Conservation (phyloP, 2,888 invertebrate species). For the Trichogramma dendrolimi region DNA sequence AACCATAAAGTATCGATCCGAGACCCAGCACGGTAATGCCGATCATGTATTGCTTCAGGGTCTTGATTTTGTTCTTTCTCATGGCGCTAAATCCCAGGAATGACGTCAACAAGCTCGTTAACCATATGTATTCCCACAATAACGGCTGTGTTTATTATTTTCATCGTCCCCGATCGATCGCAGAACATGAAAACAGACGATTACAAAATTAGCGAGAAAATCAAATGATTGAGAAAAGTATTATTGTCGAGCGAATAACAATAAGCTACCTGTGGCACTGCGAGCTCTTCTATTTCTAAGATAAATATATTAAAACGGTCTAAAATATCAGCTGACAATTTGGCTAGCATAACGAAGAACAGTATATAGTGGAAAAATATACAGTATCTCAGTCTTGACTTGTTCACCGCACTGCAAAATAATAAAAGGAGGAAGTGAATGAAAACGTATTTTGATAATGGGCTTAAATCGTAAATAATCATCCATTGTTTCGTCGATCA, state of each 20-base stretch:
- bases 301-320: slow-evolving; percentile 91
- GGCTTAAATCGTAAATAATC: slow-evolving; percentile 9
- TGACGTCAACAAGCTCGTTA: slow-evolving; percentile 75
- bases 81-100: slow-evolving; percentile 83
- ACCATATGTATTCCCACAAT: slow-evolving; percentile 94
- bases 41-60: slow-evolving; percentile 75
- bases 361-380: slow-evolving; percentile 89
- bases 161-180: too few species aligned
- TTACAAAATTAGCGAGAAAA: too few species aligned
- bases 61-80: slow-evolving; percentile 74
- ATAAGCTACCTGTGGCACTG: slow-evolving; percentile 71
- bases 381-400: slow-evolving; percentile 90
- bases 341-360: slow-evolving; percentile 85
- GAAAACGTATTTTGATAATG: slow-evolving; percentile 13
- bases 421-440: slow-evolving; percentile 24
- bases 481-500: neutral
- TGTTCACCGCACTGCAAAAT: slow-evolving; percentile 86
- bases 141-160: slow-evolving; percentile 60
- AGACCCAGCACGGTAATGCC: slow-evolving; percentile 76
- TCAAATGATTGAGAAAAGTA: neutral
- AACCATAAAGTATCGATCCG: slow-evolving; percentile 76
- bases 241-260: slow-evolving; percentile 10
- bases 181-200: too few species aligned
- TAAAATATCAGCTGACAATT: slow-evolving; percentile 85
- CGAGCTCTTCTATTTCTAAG: slow-evolving; percentile 86